phyloP scores from a whole-genome alignment of 2,113 vertebrate species.

The Pituophis catenifer region DNA sequence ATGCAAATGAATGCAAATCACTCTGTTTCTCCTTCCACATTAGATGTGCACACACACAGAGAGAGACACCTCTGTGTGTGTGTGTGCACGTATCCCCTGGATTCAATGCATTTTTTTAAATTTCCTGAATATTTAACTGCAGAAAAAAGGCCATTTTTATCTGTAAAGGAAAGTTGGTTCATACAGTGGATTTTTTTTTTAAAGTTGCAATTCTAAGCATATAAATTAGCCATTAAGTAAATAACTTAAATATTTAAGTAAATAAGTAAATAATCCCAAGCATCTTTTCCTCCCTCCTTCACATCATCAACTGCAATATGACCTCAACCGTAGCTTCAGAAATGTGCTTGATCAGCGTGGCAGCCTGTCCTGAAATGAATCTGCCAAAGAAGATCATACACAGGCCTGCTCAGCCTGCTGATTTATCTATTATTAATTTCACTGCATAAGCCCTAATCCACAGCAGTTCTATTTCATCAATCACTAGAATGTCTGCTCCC shows the following conservation, averaged over 20 bases:
- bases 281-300: neutral
- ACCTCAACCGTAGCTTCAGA: neutral
- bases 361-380: neutral
- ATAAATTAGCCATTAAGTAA: neutral
- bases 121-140: neutral
- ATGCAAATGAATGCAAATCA: neutral
- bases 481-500: neutral
- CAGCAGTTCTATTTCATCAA: slow-evolving; percentile 7
- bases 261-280: neutral
- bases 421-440: slow-evolving; percentile 32
- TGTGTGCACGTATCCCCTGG: neutral
- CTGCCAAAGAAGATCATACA: neutral
- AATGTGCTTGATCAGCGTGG: neutral
- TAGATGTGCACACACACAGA: neutral
- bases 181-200: neutral
- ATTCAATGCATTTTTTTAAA: neutral
- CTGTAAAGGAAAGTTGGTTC: neutral
- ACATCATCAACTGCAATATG: neutral
- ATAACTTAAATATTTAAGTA: neutral
- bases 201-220: neutral
- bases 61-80: fast-evolving
- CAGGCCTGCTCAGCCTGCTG: neutral
- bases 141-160: neutral
- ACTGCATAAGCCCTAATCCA: slow-evolving; percentile 2
- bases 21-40: neutral